Evolutionary conservation across 2,113 vertebrate genomes (phyloP), one percentile per base, ranked within the genome.

Genomic region (Cyphotilapia sp.): DNA sequence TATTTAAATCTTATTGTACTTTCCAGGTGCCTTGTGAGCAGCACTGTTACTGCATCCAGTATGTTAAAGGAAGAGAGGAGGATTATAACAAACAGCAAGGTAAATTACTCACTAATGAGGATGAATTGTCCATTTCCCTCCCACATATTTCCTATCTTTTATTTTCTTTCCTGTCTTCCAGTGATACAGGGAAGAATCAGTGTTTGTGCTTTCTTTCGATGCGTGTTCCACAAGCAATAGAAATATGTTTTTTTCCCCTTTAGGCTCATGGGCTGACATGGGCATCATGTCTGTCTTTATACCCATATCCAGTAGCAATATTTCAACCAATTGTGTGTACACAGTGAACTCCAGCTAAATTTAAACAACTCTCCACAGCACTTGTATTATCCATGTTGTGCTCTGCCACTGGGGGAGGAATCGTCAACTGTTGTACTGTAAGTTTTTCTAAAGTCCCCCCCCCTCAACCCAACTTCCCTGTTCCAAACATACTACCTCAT

Each of bases 81-180:
- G 63, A 92, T 93, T 90, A 90, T 81, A 94, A 93, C 27, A 90
- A 89, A 92, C 87, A 92, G 66, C 57, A 61, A 89, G 82, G 83
- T 87, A 93, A 93, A 91, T 66, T 24, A 38, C 82, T 84, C 69
- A 8, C 87, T 94, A 95, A 96, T 96, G 94, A 95, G 92, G 85
- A 90, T 85, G 80, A 71, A 86, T 88, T 83, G 80, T 38, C 47
- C 45, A 19, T 81, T 51, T 7, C 74, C 27, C 33, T 84, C 80
- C 81, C 45, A 56, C 12, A 42, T 9, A 11, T 6, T 78, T 54
- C 17, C 51, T 22, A 47, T 82, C 4, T 71, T 24, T 19, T 27
- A 38, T 35, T 47, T 66, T 9, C 49, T 80, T 86, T 87, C 71
- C 85, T 81, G 40, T 81, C 38, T 38, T 85, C 53, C 17, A 78